phyloP scores from a whole-genome alignment of 1,140 invertebrate species.

The Sesamia nonagrioides region DNA sequence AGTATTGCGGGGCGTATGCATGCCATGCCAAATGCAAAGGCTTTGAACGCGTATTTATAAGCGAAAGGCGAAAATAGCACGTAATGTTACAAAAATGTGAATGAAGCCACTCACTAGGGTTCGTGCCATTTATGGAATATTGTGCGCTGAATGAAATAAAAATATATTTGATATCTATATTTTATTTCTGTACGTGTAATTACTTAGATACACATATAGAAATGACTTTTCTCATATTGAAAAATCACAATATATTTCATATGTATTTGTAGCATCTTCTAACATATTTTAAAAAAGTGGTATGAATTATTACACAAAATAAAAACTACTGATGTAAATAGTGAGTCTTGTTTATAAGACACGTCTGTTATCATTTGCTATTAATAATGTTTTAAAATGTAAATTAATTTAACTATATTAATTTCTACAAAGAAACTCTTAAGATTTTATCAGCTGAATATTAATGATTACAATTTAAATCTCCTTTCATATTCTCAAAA shows the following conservation, averaged over 20 bases:
- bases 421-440: too few relatives aligned
- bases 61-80: slow-evolving; percentile 65
- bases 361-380: neutral
- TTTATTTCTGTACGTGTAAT: neutral
- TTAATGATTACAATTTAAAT: neutral
- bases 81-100: slow-evolving; percentile 74
- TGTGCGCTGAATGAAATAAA: neutral
- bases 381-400: too few relatives aligned
- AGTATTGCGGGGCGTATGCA: slow-evolving; percentile 48
- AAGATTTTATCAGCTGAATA: too few relatives aligned
- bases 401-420: too few relatives aligned
- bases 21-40: slow-evolving; percentile 65
- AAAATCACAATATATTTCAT: too few relatives aligned
- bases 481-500: neutral
- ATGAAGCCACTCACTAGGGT: slow-evolving; percentile 60
- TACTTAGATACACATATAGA: too few relatives aligned
- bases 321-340: too few relatives aligned
- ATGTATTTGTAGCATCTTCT: too few relatives aligned
- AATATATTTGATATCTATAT: neutral
- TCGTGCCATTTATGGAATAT: slow-evolving; percentile 25
- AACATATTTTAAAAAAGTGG: too few relatives aligned
- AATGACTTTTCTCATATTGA: too few relatives aligned
- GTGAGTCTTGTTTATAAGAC: too few relatives aligned
- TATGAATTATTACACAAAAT: too few relatives aligned
- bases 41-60: slow-evolving; percentile 52